These are phyloP conservation scores for Eidolon dupreanum DNA, from an alignment of 2,797 vertebrate species.

Conservation along the genomic window DNA sequence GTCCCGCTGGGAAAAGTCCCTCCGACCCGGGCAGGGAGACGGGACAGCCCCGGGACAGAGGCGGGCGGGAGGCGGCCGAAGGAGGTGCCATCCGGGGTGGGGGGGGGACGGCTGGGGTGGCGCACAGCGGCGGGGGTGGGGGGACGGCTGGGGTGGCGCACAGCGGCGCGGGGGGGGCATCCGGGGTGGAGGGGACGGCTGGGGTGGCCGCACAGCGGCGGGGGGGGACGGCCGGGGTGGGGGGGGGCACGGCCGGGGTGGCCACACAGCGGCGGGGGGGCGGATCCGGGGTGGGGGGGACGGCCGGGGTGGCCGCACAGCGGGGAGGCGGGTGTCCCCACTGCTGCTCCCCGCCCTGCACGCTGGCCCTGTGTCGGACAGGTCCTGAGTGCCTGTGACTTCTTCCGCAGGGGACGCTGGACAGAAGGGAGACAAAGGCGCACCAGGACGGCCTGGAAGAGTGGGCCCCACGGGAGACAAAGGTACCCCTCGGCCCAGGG, in stretches of 20 bases:
- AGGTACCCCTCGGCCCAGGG: slow-evolving; percentile 84
- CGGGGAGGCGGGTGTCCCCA: too few relatives aligned
- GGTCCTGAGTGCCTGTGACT: slow-evolving; percentile 38
- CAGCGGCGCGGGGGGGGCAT: too few relatives aligned
- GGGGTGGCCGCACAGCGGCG: too few relatives aligned
- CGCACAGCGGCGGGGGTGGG: too few relatives aligned
- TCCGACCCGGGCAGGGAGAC: too few relatives aligned
- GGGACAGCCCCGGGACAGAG: too few relatives aligned
- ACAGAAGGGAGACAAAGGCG: slow-evolving; percentile 95
- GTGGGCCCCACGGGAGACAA: slow-evolving; percentile 94
- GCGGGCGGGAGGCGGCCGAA: too few relatives aligned
- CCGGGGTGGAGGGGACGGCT: too few relatives aligned
- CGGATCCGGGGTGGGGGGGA: background rate
- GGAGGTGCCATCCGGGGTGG: background rate
- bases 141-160: background rate
- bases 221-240: too few relatives aligned
- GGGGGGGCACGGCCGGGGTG: background rate
- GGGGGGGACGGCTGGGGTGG: too few relatives aligned
- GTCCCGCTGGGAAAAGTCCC: too few relatives aligned
- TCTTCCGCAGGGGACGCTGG: slow-evolving; percentile 92
- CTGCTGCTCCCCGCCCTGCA: accelerated
- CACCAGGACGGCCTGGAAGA: slow-evolving; percentile 94
- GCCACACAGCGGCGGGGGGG: too few relatives aligned
- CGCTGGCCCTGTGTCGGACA: background rate
- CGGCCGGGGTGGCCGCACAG: accelerated